A percentile compares a stretch with the other conserved stretches of the same genome.
Evolutionary conservation across 2,113 vertebrate genomes (phyloP).

Genomic region (Panthera uncia): DNA sequence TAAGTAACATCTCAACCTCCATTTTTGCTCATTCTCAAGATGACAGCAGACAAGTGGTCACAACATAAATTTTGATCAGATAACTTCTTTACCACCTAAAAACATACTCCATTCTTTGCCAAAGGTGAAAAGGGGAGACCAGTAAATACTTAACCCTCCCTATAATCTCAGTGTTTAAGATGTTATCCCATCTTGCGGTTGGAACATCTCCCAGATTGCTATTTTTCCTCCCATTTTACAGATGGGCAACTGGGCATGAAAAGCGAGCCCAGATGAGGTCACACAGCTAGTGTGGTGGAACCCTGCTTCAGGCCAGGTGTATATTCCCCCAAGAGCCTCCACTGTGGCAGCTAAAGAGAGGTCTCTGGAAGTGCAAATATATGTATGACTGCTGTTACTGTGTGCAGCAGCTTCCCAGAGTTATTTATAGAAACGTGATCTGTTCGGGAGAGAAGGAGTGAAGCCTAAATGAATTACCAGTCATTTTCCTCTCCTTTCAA

Average conservation of each 20-base stretch:
- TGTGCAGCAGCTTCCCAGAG: not conserved
- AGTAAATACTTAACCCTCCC: not conserved
- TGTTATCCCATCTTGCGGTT: rapidly evolving
- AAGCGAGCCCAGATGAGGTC: not conserved
- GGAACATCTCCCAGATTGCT: not conserved
- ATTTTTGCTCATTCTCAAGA: not conserved
- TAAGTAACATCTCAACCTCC: not conserved
- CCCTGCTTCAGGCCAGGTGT: not conserved
- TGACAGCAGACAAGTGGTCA: not conserved
- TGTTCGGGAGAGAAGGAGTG: not conserved
- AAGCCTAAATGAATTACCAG: constrained; percentile 67
- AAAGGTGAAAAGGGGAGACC: not conserved
- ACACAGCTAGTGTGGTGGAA: not conserved
- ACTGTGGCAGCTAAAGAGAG: not conserved
- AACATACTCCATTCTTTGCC: not conserved
- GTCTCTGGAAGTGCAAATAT: constrained; percentile 15
- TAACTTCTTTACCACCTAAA: not conserved
- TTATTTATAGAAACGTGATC: constrained; percentile 67
- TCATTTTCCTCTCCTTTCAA: constrained; percentile 62
- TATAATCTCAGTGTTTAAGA: not conserved
- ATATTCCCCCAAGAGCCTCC: not conserved
- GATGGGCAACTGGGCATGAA: not conserved
- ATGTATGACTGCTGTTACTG: not conserved
- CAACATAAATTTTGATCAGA: not conserved
- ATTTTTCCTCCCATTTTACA: not conserved